Conservation (phyloP, 2,888 invertebrate species). For the Platycheirus albimanus region DNA sequence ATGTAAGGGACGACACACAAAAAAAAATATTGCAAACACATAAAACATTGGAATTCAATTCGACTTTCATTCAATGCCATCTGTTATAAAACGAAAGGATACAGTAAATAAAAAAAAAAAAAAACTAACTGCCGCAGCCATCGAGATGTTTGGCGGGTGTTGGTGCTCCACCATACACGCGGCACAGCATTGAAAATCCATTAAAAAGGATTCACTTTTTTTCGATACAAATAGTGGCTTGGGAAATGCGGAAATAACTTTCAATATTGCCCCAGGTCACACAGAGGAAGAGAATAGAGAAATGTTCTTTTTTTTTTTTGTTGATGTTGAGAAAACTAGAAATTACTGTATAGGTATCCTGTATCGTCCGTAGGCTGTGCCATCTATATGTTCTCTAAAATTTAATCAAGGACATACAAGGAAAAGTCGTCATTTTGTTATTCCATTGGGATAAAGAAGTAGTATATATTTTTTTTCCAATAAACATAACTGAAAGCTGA, state of each 20-base stretch:
- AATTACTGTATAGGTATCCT: slow-evolving; percentile 1
- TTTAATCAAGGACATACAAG: slow-evolving; percentile 59
- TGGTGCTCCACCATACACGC: slow-evolving; percentile 17
- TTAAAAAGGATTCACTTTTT: slow-evolving; percentile 52
- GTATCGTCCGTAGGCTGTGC: slow-evolving; percentile 15
- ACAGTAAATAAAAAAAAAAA: background rate
- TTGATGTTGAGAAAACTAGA: slow-evolving; percentile 24
- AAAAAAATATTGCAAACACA: background rate
- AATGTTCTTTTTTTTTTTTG: background rate
- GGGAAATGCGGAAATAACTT: slow-evolving; percentile 51
- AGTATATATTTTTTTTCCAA: slow-evolving; percentile 10
- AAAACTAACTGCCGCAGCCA: slow-evolving; percentile 14
- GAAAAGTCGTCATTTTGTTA: slow-evolving; percentile 35
- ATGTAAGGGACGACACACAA: too few relatives aligned
- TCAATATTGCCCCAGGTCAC: slow-evolving; percentile 32
- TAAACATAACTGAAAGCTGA: slow-evolving; percentile 35
- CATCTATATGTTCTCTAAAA: slow-evolving; percentile 53
- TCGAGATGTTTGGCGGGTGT: slow-evolving; percentile 7
- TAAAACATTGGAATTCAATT: slow-evolving; percentile 28
- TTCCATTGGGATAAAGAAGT: background rate
- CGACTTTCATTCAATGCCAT: slow-evolving; percentile 48
- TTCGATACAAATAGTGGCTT: background rate
- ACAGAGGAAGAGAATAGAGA: slow-evolving; percentile 7
- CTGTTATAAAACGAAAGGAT: slow-evolving; percentile 37
- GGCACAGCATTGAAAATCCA: slow-evolving; percentile 57